Conservation (phyloP, 2,797 vertebrate species). For the Pitangus sulphuratus region DNA sequence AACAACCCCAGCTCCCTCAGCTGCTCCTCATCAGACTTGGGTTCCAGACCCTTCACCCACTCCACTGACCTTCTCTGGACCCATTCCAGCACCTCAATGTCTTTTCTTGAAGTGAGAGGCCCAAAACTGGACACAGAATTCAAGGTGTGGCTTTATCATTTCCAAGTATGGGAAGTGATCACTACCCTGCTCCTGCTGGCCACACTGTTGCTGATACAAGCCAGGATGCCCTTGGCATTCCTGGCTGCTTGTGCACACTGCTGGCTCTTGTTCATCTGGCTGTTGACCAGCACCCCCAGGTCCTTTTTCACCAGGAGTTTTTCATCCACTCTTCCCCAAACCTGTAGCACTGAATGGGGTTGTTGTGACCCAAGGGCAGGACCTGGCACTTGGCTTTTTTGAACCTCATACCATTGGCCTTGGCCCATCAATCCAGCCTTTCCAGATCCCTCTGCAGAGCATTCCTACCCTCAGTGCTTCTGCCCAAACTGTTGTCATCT, state of each 20-base stretch:
- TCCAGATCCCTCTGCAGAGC: not conserved
- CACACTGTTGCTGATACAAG: not conserved
- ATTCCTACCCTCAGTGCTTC: not conserved
- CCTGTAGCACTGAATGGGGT: not conserved
- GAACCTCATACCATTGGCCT: not conserved
- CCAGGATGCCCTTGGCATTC: not conserved
- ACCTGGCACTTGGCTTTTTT: no score
- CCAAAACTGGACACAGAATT: not conserved
- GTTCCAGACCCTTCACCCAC: not conserved
- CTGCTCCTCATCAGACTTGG: not conserved
- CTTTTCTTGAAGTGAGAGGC: not conserved
- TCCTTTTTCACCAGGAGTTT: not conserved
- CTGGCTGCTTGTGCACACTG: not conserved
- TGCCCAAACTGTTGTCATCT: not conserved
- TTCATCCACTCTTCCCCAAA: not conserved
- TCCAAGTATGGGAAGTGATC: not conserved
- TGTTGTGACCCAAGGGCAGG: not conserved
- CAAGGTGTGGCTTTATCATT: not conserved
- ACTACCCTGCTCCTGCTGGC: not conserved
- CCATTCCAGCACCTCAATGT: not conserved
- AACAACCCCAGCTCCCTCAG: not conserved
- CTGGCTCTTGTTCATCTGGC: not conserved
- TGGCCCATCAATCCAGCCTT: not conserved
- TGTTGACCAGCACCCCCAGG: not conserved
- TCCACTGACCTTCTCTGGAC: not conserved